These are phyloP conservation scores for Anthopleura sola DNA, from an alignment of 64 coral and sea anemone genomes.

Conservation along the genomic window DNA sequence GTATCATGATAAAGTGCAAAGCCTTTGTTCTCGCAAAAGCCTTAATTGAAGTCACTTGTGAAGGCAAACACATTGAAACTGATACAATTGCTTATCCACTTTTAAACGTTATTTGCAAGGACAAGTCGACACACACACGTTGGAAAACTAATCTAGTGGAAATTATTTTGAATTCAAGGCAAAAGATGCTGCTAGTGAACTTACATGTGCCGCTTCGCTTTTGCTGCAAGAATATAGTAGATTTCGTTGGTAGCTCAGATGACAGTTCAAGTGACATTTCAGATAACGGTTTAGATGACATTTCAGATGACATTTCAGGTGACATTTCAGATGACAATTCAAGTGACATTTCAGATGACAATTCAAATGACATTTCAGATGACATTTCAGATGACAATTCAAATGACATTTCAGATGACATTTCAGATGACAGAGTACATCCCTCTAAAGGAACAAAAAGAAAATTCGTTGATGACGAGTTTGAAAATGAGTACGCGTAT, in stretches of 20 bases:
- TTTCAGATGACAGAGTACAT: background rate
- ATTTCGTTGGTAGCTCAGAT: background rate
- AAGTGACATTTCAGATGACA: too few relatives aligned
- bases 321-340: too few relatives aligned
- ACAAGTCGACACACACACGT: background rate
- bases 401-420: background rate
- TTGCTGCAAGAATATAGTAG: background rate
- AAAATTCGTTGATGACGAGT: background rate
- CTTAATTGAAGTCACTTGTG: constrained; percentile 19
- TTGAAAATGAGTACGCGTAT: constrained; percentile 1
- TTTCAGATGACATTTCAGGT: too few relatives aligned
- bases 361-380: too few relatives aligned
- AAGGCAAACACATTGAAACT: background rate
- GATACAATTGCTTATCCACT: background rate
- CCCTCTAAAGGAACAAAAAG: background rate
- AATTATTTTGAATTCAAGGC: background rate
- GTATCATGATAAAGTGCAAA: background rate
- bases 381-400: background rate
- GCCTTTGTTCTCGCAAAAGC: constrained; percentile 30
- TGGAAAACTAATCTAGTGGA: background rate
- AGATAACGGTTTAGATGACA: too few relatives aligned
- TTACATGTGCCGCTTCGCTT: background rate
- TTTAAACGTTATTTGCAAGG: background rate
- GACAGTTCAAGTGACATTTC: background rate
- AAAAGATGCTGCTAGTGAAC: background rate